These are phyloP conservation scores for Trogon surrucura DNA, from an alignment of 2,113 vertebrate genomes.

Conservation along the genomic window DNA sequence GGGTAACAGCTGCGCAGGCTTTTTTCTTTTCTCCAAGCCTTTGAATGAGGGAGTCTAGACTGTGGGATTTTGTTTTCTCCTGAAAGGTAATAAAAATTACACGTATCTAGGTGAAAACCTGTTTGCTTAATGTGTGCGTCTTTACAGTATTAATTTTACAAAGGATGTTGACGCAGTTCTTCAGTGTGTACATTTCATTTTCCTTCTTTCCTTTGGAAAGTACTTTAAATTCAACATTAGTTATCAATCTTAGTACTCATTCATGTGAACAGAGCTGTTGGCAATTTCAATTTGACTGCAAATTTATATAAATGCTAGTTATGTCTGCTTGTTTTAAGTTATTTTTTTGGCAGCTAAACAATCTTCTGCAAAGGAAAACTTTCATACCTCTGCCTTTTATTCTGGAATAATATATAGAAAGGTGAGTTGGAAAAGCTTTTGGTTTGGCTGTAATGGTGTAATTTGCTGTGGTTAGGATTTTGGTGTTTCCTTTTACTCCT, in stretches of 20 bases:
- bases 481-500: not conserved
- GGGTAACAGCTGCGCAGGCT: not conserved
- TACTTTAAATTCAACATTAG: not conserved
- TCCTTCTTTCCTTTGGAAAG: not conserved
- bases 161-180: not conserved
- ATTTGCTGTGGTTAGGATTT: not conserved
- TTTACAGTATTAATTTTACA: not conserved
- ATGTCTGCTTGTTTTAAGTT: not conserved
- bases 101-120: fast-evolving
- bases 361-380: not conserved
- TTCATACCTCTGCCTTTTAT: not conserved
- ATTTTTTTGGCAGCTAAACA: not conserved
- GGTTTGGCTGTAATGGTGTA: not conserved
- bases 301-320: not conserved
- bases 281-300: not conserved
- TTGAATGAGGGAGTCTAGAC: not conserved
- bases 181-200: not conserved
- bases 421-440: not conserved
- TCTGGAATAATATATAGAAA: not conserved
- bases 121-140: not conserved
- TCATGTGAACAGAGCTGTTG: not conserved
- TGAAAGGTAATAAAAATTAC: not conserved
- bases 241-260: not conserved
- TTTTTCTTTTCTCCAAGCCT: not conserved
- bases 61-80: not conserved